Conservation (phyloP, 2,113 vertebrate genomes). For the Ahaetulla prasina region DNA sequence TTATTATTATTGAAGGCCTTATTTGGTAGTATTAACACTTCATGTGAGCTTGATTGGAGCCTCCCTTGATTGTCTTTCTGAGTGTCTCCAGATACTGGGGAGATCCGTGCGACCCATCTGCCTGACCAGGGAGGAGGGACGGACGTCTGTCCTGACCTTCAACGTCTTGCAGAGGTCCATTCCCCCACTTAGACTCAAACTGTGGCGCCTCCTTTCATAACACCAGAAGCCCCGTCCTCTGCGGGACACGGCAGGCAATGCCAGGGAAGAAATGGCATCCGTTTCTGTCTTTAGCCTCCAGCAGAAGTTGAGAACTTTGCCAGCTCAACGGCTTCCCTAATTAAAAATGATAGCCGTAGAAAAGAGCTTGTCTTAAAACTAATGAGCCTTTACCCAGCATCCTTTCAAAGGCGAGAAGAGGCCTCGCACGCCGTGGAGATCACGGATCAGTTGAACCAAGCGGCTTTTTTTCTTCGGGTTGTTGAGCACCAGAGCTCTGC, state of each 20-base stretch:
- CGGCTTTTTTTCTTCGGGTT: slow-evolving; percentile 15
- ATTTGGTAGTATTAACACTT: not conserved
- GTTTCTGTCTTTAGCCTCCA: not conserved
- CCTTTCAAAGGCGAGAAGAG: slow-evolving; percentile 21
- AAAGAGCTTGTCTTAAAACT: slow-evolving; percentile 23
- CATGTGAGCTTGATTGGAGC: not conserved
- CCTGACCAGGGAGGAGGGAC: not conserved
- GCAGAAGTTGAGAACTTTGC: not conserved
- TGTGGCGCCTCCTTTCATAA: not conserved
- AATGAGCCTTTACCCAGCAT: slow-evolving; percentile 2
- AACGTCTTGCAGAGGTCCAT: not conserved
- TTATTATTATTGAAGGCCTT: no score
- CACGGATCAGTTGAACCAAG: slow-evolving; percentile 21
- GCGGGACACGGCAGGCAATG: not conserved
- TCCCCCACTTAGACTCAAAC: not conserved
- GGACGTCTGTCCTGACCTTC: not conserved
- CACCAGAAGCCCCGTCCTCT: not conserved
- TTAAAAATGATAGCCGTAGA: slow-evolving; percentile 13
- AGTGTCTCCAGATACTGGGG: not conserved
- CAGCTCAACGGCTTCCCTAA: not conserved
- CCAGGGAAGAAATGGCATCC: not conserved
- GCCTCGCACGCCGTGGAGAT: slow-evolving; percentile 21
- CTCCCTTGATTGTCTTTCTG: not conserved
- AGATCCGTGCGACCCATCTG: not conserved
- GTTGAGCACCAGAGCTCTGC: slow-evolving; percentile 46